A percentile compares a stretch with the other conserved stretches of the same genome.
Evolutionary conservation across 2,888 invertebrate species (phyloP).

Genomic region (Brenthis ino): DNA sequence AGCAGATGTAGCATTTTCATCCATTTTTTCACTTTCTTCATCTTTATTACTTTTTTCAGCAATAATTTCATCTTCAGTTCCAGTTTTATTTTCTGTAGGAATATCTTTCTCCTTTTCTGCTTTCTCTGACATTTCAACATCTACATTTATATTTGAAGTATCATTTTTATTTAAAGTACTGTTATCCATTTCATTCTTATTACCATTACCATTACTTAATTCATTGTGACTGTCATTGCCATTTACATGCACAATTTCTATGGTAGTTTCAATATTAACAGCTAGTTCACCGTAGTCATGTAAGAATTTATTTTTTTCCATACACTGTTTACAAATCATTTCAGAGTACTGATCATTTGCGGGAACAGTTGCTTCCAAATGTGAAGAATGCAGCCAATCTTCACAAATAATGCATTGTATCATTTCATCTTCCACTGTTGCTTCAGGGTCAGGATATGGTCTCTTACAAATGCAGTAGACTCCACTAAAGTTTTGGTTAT

Average conservation of each 20-base stretch:
- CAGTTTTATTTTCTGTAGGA: slow-evolving; percentile 19
- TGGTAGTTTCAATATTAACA: slow-evolving; percentile 55
- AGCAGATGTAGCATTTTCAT: slow-evolving; percentile 11
- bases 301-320: slow-evolving; percentile 88
- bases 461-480: slow-evolving; percentile 94
- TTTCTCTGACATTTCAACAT: slow-evolving; percentile 26
- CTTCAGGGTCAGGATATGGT: slow-evolving; percentile 97
- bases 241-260: slow-evolving; percentile 47
- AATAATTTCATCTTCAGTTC: slow-evolving; percentile 19
- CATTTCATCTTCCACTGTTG: slow-evolving; percentile 93
- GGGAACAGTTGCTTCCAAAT: slow-evolving; percentile 84
- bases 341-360: slow-evolving; percentile 86
- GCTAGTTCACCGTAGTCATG: slow-evolving; percentile 84
- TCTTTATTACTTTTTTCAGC: not conserved
- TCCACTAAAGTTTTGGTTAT: slow-evolving; percentile 97
- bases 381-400: slow-evolving; percentile 97
- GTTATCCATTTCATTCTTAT: slow-evolving; percentile 19
- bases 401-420: slow-evolving; percentile 98
- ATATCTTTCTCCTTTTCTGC: slow-evolving; percentile 9
- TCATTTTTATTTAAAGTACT: slow-evolving; percentile 21
- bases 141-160: slow-evolving; percentile 27
- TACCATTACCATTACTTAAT: slow-evolving; percentile 23
- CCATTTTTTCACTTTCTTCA: slow-evolving; percentile 12
- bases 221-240: slow-evolving; percentile 38
- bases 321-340: slow-evolving; percentile 91